These are phyloP conservation scores for Chamaea fasciata DNA, from an alignment of 2,113 vertebrate species.

Conservation along the genomic window DNA sequence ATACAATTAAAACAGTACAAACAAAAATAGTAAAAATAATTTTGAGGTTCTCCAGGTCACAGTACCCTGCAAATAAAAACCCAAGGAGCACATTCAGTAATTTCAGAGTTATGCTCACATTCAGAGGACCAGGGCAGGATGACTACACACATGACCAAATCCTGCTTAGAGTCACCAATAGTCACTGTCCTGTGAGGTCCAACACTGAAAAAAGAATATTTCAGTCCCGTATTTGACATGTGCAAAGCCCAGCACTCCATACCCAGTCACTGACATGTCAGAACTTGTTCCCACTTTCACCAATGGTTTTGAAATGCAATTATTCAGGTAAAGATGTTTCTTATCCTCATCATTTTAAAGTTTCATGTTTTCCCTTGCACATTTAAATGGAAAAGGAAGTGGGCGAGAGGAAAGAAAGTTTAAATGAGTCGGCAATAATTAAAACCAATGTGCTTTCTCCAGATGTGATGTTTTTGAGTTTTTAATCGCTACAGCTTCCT, in stretches of 20 bases:
- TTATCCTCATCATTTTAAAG: background rate
- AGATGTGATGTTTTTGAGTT: background rate
- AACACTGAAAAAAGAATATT: background rate
- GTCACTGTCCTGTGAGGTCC: background rate
- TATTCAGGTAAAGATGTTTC: background rate
- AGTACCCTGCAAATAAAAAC: background rate
- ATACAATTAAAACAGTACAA: background rate
- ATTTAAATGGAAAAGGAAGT: background rate
- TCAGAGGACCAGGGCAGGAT: background rate
- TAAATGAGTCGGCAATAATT: background rate
- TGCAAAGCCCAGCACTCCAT: background rate
- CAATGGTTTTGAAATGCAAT: background rate
- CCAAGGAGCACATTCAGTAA: background rate
- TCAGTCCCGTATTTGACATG: accelerated
- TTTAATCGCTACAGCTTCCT: background rate
- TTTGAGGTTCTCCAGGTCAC: background rate
- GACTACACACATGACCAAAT: background rate
- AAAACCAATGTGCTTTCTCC: background rate
- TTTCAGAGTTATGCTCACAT: background rate
- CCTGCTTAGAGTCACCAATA: accelerated
- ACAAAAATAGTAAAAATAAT: background rate
- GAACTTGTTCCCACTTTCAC: background rate
- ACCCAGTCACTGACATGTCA: background rate
- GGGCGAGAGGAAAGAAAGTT: background rate
- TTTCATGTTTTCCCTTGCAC: background rate